phyloP scores from a whole-genome alignment of 2,113 vertebrate species.

The Amblyopsis rosae region DNA sequence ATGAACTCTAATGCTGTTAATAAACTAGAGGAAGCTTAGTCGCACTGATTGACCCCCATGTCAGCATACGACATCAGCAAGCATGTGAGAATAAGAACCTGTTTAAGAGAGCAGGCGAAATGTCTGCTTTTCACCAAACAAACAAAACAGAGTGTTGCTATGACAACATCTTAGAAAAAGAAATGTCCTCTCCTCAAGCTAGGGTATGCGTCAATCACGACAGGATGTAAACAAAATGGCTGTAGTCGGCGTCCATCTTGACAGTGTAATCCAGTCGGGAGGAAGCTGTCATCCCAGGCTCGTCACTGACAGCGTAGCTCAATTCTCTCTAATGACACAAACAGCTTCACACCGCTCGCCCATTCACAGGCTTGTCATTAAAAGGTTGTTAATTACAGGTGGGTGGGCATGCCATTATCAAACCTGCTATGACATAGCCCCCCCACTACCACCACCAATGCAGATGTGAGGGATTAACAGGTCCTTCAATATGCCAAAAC shows the following conservation, averaged over 20 bases:
- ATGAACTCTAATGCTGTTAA: slow-evolving; percentile 56
- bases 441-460: too few relatives aligned
- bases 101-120: not conserved
- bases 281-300: not conserved
- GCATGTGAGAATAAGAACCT: not conserved
- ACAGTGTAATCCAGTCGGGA: not conserved
- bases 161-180: slow-evolving; percentile 1
- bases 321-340: not conserved
- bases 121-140: not conserved
- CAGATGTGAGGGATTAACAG: too few relatives aligned
- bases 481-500: too few relatives aligned
- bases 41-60: slow-evolving; percentile 42
- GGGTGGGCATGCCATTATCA: slow-evolving; percentile 17
- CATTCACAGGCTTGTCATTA: slow-evolving; percentile 40
- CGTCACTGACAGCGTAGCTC: not conserved
- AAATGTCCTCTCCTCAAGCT: too few relatives aligned
- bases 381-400: slow-evolving; percentile 25
- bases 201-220: not conserved
- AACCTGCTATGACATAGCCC: slow-evolving; percentile 4
- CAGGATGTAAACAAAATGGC: slow-evolving; percentile 4
- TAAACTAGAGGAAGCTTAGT: slow-evolving; percentile 56
- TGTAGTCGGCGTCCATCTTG: not conserved
- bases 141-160: not conserved
- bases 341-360: slow-evolving; percentile 1
- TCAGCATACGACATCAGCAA: slow-evolving; percentile 29